Base-by-base conservation (phyloP, 2,888 invertebrate species). In the Chromoteleia sp. region DNA sequence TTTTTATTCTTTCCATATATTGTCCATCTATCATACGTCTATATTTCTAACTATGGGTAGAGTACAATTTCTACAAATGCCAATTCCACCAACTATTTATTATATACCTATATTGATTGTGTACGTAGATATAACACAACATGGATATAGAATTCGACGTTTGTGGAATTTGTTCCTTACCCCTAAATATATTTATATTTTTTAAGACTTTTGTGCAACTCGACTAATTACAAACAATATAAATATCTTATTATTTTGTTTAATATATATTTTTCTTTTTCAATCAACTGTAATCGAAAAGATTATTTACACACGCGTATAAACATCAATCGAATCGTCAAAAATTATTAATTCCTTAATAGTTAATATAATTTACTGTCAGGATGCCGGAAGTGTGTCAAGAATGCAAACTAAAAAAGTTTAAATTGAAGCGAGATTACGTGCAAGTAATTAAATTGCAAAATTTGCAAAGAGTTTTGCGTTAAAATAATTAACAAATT, bases 361-460 rank as follows among this genome's bases (percentile, higher is more conserved):
- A 41, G 36, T 70, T 39, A 29, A 73, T 54, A 25, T 25, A 36
- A 61, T 52, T 73, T 50, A 58, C 17, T 41, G 50, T n/a, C 21
- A 36, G 14, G 33, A 19, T 41, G 56, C 45, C 68, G 43, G 54
- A 50, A 71, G 39, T 59, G 54, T 29, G 61, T 73, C 29, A 59
- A 73, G 73, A 61, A 52, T 73, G 25, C 41, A 30, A 61, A 21
- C 48, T 45, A n/a, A n/a, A 10, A 43, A 59, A 74, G 56, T 74
- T 74, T 59, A 52, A 74, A 73, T 73, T 71, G 43, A 39, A 50
- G 43, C 73, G 56, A 65, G 63, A 74, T 74, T 74, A 65, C 65
- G 29, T 25, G 56, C 36, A 41, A 33, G 36, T 65, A 65, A 74
- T 65, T 59, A 39, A 71, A 59, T 65, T 74, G 63, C 30, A 73